Evolutionary conservation across 2,113 vertebrate genomes (phyloP), one percentile per base, ranked within the genome.

Genomic region (Himantopus leucocephalus): DNA sequence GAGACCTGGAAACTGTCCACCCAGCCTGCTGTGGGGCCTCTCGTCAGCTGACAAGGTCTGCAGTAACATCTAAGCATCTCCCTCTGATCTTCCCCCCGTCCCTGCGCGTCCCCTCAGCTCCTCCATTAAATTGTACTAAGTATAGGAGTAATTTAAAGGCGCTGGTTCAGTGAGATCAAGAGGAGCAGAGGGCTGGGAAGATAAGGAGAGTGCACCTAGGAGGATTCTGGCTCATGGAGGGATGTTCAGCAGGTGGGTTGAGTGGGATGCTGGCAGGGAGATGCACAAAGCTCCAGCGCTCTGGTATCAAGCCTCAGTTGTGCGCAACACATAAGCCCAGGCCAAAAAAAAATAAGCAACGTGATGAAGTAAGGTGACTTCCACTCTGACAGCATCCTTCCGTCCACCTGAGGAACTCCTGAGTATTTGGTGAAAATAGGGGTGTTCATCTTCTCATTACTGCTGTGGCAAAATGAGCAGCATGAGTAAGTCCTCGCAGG

Each of bases 311-410:
- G 4, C 26, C 15, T 71, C 41, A 26, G 2, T 47, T 53, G 52
- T 12, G 29, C 56, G 24, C 58, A 75, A 24, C 21, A 19, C 29
- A 13, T 55, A 7, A 62, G 18, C 5, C 32, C n/a, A 58, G 59
- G n/a, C 18, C 56, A 78, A 87, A 92, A 35, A 66, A 48, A 48
- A 48, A 48, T 22, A 80, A 34, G 16, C 62, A 47, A 9, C 1
- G 1, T 32, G 39, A 64, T 52, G 82, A 73, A 72, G 21, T 29
- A 48, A 27, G 34, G 56, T 39, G 43, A 32, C 35, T 94, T 92
- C 81, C 2, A 2, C 50, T 50, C 18, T 0, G 0, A 52, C 4
- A 85, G 9, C 39, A 64, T 62, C 72, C 14, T 3, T 85, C 71
- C 39, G 3, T 85, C 67, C 39, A 50, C 12, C 83, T n/a, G 32